Evolutionary conservation across 1,140 invertebrate genomes (phyloP).

Genomic region (Zaprionus gabonicus): DNA sequence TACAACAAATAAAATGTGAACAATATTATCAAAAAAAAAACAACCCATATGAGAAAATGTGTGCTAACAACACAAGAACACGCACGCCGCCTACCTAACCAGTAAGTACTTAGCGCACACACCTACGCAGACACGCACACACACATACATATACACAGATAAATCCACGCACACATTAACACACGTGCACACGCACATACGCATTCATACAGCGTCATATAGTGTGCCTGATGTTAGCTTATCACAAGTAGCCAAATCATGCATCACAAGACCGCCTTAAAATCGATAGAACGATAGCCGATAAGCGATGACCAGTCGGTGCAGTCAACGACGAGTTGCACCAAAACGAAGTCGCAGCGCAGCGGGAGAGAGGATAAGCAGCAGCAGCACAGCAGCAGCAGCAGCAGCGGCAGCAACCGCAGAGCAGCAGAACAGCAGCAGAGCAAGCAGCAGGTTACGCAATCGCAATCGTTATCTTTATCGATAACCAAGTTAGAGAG

Average conservation of each 20-base stretch:
- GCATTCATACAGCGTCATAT: conserved; percentile 8
- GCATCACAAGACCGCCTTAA: conserved; percentile 7
- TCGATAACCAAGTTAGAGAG: conserved; percentile 29
- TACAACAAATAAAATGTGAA: conserved; percentile 15
- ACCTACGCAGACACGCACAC: conserved; percentile 24
- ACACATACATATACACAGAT: conserved; percentile 24
- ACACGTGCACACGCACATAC: conserved; percentile 11
- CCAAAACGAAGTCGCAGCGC: conserved; percentile 13
- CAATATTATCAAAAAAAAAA: conserved; percentile 14
- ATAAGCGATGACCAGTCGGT: conserved; percentile 36
- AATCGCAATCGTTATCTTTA: conserved; percentile 26
- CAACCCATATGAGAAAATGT: conserved; percentile 22
- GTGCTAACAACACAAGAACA: conserved; percentile 53
- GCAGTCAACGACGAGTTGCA: conserved; percentile 29
- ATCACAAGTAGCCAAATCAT: conserved; percentile 28
- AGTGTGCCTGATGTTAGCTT: conserved; percentile 28
- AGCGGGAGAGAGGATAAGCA: conserved; percentile 28
- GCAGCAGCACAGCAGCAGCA: neutral
- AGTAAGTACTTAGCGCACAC: conserved; percentile 45
- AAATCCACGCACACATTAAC: conserved; percentile 13
- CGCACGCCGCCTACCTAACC: conserved; percentile 47
- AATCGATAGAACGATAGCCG: conserved; percentile 23
- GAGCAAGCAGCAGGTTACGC: conserved; percentile 20
- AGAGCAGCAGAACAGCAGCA: conserved; percentile 9
- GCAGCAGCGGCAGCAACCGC: conserved; percentile 12